Conservation (phyloP, 2,888 invertebrate genomes). For the Crossocerus cetratus region DNA sequence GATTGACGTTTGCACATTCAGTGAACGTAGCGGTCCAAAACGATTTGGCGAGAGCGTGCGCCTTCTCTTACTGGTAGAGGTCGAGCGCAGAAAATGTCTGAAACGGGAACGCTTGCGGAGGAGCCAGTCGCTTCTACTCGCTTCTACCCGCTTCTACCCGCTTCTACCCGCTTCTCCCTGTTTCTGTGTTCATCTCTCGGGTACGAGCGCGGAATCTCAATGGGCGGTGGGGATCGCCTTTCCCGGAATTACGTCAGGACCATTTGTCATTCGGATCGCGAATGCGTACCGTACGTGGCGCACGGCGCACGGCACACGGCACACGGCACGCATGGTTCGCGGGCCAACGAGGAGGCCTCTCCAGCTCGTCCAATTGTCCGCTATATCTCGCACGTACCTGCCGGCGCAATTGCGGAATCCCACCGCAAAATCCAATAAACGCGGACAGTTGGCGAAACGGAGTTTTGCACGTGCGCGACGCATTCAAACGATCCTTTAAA, state of each 20-base stretch:
- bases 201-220: slow-evolving; percentile 39
- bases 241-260: slow-evolving; percentile 40
- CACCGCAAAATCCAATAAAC: slow-evolving; percentile 25
- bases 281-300: slow-evolving; percentile 19
- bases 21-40: background rate
- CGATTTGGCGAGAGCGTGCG: background rate
- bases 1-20: background rate
- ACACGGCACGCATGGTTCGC: background rate
- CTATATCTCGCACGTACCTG: slow-evolving; percentile 10
- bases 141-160: no score
- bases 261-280: slow-evolving; percentile 42
- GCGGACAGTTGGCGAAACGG: slow-evolving; percentile 6
- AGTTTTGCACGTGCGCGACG: background rate
- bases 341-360: background rate
- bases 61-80: background rate
- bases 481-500: slow-evolving; percentile 7
- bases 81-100: slow-evolving; percentile 28
- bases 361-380: slow-evolving; percentile 7
- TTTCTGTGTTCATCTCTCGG: slow-evolving; percentile 4
- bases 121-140: background rate
- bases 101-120: slow-evolving; percentile 26
- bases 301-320: background rate
- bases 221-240: slow-evolving; percentile 30
- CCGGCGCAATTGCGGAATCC: slow-evolving; percentile 29
- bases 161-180: no score